Evolutionary conservation across 2,113 vertebrate genomes (phyloP).

Genomic region (Phodopus roborovskii): DNA sequence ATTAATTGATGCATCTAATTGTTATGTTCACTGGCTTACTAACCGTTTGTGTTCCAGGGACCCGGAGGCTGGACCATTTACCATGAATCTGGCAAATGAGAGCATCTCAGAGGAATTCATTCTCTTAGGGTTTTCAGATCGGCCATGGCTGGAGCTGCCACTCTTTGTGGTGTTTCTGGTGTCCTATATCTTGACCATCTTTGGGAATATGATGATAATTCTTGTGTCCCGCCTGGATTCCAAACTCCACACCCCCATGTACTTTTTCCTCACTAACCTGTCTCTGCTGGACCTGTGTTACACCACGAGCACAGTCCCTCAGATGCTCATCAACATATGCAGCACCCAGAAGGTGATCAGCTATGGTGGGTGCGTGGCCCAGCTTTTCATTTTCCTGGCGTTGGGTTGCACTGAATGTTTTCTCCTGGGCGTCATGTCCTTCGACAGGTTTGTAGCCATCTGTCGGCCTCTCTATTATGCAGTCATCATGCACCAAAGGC

Average conservation of each 20-base stretch:
- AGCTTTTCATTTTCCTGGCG: slow-evolving; percentile 70
- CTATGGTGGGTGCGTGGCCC: slow-evolving; percentile 46
- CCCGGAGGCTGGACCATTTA: neutral
- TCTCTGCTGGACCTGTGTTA: slow-evolving; percentile 74
- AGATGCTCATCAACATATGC: slow-evolving; percentile 63
- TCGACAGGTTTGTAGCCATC: slow-evolving; percentile 62
- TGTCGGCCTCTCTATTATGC: slow-evolving; percentile 67
- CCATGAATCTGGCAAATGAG: slow-evolving; percentile 31
- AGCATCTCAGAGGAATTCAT: slow-evolving; percentile 54
- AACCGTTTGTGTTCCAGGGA: slow-evolving; percentile 4
- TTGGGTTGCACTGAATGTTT: slow-evolving; percentile 70
- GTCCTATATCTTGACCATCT: slow-evolving; percentile 69
- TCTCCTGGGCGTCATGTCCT: slow-evolving; percentile 61
- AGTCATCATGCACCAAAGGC: slow-evolving; percentile 63
- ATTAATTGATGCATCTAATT: neutral
- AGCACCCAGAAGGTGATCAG: slow-evolving; percentile 57
- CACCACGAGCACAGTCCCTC: slow-evolving; percentile 63
- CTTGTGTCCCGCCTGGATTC: slow-evolving; percentile 58
- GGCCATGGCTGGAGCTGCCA: slow-evolving; percentile 59
- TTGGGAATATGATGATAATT: slow-evolving; percentile 70
- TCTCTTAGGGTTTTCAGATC: slow-evolving; percentile 72
- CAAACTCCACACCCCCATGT: slow-evolving; percentile 76
- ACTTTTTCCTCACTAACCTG: slow-evolving; percentile 76
- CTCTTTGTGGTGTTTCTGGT: slow-evolving; percentile 67
- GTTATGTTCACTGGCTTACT: neutral